Evolutionary conservation across 2,797 vertebrate species (phyloP).

Genomic region (Salarias fasciatus): DNA sequence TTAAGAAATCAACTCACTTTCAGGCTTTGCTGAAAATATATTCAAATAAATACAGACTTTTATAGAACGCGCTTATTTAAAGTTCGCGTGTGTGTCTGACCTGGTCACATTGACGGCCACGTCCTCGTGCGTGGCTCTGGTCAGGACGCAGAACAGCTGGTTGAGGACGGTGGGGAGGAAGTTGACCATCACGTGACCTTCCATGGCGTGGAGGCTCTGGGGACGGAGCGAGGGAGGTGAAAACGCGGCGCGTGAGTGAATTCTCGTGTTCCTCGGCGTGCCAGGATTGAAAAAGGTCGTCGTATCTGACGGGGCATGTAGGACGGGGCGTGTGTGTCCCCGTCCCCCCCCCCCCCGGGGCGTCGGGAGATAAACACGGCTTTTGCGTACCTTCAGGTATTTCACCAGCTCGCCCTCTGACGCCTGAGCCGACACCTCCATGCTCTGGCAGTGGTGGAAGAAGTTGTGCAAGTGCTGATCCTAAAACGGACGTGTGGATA

Average conservation of each 20-base stretch:
- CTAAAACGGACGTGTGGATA: constrained; percentile 65
- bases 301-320: background rate
- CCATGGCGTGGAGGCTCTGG: constrained; percentile 97
- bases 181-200: constrained; percentile 95
- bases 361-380: background rate
- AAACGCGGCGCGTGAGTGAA: background rate
- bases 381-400: constrained; percentile 92
- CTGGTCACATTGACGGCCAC: constrained; percentile 96
- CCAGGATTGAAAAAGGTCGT: too few relatives aligned
- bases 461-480: constrained; percentile 99
- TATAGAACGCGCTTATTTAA: too few relatives aligned
- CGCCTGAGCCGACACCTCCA: constrained; percentile 87
- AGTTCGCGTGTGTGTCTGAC: constrained; percentile 74
- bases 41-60: too few relatives aligned
- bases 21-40: too few relatives aligned
- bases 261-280: too few relatives aligned
- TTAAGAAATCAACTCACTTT: too few relatives aligned
- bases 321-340: constrained; percentile 12
- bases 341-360: background rate
- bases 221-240: background rate
- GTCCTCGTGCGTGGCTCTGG: constrained; percentile 92
- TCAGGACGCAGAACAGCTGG: constrained; percentile 93
- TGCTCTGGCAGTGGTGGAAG: constrained; percentile 95
- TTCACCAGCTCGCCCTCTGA: constrained; percentile 93
- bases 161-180: constrained; percentile 96